These are phyloP conservation scores for Muraenolepis orangiensis DNA, from an alignment of 2,797 vertebrate genomes.

Conservation along the genomic window DNA sequence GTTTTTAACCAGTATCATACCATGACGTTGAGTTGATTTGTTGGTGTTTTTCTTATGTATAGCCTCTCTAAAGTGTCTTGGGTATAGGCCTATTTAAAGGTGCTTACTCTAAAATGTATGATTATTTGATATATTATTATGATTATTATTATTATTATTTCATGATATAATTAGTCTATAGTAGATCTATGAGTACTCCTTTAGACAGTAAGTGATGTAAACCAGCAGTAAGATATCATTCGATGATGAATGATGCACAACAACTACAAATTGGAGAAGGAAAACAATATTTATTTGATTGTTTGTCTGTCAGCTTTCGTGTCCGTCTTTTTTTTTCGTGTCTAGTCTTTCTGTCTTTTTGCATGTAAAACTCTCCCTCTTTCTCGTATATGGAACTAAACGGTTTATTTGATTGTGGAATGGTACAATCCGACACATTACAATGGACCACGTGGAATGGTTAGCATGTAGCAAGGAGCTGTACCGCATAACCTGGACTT, in stretches of 20 bases:
- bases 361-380: not conserved
- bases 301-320: not conserved
- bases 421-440: slow-evolving; percentile 71
- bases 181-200: not conserved
- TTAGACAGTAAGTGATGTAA: not conserved
- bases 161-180: not conserved
- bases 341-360: not conserved
- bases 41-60: not conserved
- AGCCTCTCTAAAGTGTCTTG: not conserved
- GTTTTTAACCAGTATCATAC: not conserved
- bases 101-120: not conserved
- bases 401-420: slow-evolving; percentile 38
- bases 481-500: slow-evolving; percentile 18
- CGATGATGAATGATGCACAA: not conserved
- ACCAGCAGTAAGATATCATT: not conserved
- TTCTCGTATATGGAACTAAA: not conserved
- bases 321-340: not conserved
- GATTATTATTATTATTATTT: not conserved
- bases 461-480: slow-evolving; percentile 72
- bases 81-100: no score
- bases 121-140: no score
- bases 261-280: not conserved
- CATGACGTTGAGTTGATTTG: not conserved
- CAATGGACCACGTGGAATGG: slow-evolving; percentile 66
- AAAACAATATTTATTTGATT: not conserved